Evolutionary conservation across 2,888 invertebrate species (phyloP).

Genomic region (Smittia aterrima): DNA sequence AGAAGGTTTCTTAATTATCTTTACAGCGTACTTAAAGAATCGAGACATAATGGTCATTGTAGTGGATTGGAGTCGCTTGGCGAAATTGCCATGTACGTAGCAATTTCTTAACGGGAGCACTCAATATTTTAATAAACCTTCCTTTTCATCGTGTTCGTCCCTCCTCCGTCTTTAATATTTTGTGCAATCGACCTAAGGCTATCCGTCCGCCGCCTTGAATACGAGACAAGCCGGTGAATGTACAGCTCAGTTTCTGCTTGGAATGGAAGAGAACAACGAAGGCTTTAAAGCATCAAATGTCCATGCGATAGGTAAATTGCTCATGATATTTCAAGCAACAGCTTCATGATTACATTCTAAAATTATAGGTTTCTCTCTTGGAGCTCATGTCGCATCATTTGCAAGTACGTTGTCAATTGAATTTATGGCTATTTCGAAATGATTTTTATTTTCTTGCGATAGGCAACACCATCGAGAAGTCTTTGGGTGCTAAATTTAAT

Average conservation of each 20-base stretch:
- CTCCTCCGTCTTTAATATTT: too few species aligned
- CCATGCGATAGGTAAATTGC: constrained; percentile 55
- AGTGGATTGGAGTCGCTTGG: constrained; percentile 59
- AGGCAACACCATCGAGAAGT: constrained; percentile 46
- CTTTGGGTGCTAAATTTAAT: constrained; percentile 47
- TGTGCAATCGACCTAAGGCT: constrained; percentile 45
- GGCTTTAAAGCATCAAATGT: constrained; percentile 51
- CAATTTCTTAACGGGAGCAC: not conserved
- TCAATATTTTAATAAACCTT: not conserved
- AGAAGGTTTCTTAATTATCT: not conserved
- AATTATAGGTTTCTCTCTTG: constrained; percentile 60
- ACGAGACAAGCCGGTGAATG: constrained; percentile 61
- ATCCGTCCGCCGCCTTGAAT: constrained; percentile 59
- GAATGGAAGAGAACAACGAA: constrained; percentile 49
- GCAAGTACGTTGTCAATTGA: constrained; percentile 47
- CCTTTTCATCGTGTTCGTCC: not conserved
- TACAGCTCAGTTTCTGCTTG: constrained; percentile 55
- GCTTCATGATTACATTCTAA: too few species aligned
- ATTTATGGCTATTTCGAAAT: not conserved
- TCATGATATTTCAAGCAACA: too few species aligned
- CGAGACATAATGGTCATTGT: constrained; percentile 54
- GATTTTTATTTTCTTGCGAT: not conserved
- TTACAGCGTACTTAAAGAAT: constrained; percentile 50
- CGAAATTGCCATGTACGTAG: constrained; percentile 54
- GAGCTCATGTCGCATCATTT: constrained; percentile 58